These are phyloP conservation scores for Camponotus pennsylvanicus DNA, from an alignment of 1,140 invertebrate genomes.

Conservation along the genomic window DNA sequence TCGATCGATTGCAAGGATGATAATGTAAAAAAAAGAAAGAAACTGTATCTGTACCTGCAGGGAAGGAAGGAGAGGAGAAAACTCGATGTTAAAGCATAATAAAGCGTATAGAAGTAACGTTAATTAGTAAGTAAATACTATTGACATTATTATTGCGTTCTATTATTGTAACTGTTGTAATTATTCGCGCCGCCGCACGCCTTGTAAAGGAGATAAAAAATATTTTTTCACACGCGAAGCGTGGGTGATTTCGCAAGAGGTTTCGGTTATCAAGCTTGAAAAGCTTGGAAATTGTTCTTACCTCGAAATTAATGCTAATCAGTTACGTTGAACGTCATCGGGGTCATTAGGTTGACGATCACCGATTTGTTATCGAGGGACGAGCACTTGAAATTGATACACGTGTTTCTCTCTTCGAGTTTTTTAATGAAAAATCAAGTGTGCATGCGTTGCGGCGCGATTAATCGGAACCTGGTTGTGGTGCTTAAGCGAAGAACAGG, in stretches of 20 bases:
- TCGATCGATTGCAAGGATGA: slow-evolving; percentile 19
- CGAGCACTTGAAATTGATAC: slow-evolving; percentile 17
- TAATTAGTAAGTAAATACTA: slow-evolving; percentile 76
- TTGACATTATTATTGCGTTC: slow-evolving; percentile 73
- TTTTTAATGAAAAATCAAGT: slow-evolving; percentile 38
- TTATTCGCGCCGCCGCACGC: slow-evolving; percentile 51
- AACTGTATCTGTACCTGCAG: slow-evolving; percentile 72
- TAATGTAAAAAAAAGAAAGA: slow-evolving; percentile 23
- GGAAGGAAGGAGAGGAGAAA: slow-evolving; percentile 64
- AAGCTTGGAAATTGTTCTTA: slow-evolving; percentile 30
- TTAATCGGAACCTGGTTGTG: slow-evolving; percentile 59
- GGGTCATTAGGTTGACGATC: background rate
- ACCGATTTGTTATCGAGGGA: slow-evolving; percentile 33
- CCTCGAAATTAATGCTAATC: slow-evolving; percentile 39
- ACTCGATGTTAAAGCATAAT: slow-evolving; percentile 72
- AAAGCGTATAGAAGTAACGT: slow-evolving; percentile 75
- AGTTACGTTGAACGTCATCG: background rate
- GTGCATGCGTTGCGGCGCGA: slow-evolving; percentile 25
- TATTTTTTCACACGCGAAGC: slow-evolving; percentile 70
- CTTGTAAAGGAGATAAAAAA: slow-evolving; percentile 30
- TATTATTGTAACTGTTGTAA: slow-evolving; percentile 72
- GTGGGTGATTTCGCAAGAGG: background rate
- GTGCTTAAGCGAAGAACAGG: slow-evolving; percentile 55
- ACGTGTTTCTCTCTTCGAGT: background rate
- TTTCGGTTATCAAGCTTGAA: background rate